Percentiles rank a stretch among this genome's conserved stretches.
Conservation (phyloP, 2,888 invertebrate species). For the Chaetoderma sp. region DNA sequence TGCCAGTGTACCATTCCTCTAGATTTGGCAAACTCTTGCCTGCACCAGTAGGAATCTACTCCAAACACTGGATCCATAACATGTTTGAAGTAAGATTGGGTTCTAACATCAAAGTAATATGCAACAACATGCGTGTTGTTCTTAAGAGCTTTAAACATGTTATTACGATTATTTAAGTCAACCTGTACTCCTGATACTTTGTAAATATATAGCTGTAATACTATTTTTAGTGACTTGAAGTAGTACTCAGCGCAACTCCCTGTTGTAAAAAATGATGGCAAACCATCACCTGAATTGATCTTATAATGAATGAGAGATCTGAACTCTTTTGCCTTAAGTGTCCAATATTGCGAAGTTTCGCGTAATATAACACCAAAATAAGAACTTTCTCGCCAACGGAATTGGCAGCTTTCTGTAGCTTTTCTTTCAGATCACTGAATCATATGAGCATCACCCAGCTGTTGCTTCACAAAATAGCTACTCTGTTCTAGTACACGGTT, state of each 20-base stretch:
- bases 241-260: conserved; percentile 45
- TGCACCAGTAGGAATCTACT: conserved; percentile 41
- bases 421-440: neutral
- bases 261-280: conserved; percentile 41
- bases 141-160: conserved; percentile 34
- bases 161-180: conserved; percentile 23
- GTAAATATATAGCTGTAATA: conserved; percentile 32
- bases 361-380: conserved; percentile 27
- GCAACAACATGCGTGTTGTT: conserved; percentile 41
- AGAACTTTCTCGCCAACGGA: conserved; percentile 30
- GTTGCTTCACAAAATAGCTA: neutral
- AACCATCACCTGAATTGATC: conserved; percentile 17
- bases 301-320: conserved; percentile 21
- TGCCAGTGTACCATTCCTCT: conserved; percentile 40
- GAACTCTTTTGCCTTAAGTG: conserved; percentile 13
- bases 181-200: conserved; percentile 25
- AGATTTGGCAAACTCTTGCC: conserved; percentile 35
- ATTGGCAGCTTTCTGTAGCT: conserved; percentile 28
- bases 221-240: conserved; percentile 37
- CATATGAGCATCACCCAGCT: conserved; percentile 6
- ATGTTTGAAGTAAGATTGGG: conserved; percentile 35
- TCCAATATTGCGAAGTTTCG: conserved; percentile 25
- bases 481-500: conserved; percentile 6
- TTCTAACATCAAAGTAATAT: conserved; percentile 41
- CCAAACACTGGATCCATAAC: conserved; percentile 42